Conservation (phyloP, 2,113 vertebrate genomes). For the Bufo bufo region DNA sequence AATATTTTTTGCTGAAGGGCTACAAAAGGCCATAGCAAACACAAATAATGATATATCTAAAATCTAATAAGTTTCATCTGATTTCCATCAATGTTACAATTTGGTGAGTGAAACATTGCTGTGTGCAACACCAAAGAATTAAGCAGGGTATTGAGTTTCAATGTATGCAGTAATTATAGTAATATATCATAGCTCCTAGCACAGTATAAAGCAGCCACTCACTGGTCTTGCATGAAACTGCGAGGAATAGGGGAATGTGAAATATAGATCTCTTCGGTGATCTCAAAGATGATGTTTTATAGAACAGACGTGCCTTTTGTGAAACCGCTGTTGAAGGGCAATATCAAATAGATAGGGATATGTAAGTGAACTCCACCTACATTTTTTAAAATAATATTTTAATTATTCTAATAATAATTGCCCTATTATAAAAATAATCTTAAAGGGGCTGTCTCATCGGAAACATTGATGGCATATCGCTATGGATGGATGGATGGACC, state of each 20-base stretch:
- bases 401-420: no score
- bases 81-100: slow-evolving; percentile 24
- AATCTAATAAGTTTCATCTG: slow-evolving; percentile 40
- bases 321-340: neutral
- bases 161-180: slow-evolving; percentile 41
- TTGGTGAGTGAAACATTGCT: slow-evolving; percentile 30
- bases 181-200: slow-evolving; percentile 32
- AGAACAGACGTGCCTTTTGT: neutral
- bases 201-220: neutral
- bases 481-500: no score
- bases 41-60: slow-evolving; percentile 47
- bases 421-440: no score
- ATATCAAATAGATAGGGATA: neutral
- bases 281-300: neutral
- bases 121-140: slow-evolving; percentile 24
- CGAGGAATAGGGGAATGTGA: neutral
- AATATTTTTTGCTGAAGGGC: slow-evolving; percentile 13
- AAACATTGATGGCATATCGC: no score
- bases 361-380: neutral
- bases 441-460: no score
- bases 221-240: slow-evolving; percentile 17
- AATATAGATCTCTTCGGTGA: slow-evolving; percentile 21
- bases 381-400: no score
- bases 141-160: slow-evolving; percentile 41
- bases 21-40: neutral